Conservation (phyloP, 2,888 invertebrate genomes). For the Stegana nigrithorax region DNA sequence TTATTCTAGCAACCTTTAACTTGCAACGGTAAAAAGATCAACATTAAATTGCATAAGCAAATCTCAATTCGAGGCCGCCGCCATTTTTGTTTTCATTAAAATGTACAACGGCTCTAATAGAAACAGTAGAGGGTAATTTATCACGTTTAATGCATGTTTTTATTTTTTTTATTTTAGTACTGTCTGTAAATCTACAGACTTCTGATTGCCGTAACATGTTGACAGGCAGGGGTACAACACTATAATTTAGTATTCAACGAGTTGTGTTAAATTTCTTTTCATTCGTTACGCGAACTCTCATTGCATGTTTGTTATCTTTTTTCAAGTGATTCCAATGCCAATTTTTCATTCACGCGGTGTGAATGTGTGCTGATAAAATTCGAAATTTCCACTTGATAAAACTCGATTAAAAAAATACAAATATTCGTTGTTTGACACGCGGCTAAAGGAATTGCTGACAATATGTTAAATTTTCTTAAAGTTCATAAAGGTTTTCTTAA, state of each 20-base stretch:
- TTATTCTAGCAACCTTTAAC: too few species aligned
- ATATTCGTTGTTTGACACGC: too few species aligned
- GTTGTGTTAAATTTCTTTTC: conserved; percentile 2
- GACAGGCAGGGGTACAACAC: conserved; percentile 37
- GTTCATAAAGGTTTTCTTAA: too few species aligned
- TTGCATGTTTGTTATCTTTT: conserved; percentile 43
- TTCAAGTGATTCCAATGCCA: conserved; percentile 36
- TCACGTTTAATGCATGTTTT: conserved; percentile 37
- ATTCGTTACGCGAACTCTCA: conserved; percentile 1
- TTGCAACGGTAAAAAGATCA: too few species aligned
- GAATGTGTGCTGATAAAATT: too few species aligned
- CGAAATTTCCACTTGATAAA: too few species aligned
- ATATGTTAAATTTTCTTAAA: too few species aligned
- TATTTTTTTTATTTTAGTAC: conserved; percentile 30
- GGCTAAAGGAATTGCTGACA: too few species aligned
- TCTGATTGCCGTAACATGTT: conserved; percentile 45
- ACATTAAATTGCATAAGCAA: too few species aligned
- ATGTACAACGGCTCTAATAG: conserved; percentile 42
- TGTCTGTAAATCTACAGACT: conserved; percentile 47
- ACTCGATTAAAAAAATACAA: too few species aligned
- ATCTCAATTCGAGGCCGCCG: conserved; percentile 31
- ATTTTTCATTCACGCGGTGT: conserved; percentile 5
- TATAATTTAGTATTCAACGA: conserved; percentile 50
- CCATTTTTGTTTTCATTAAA: conserved; percentile 55
- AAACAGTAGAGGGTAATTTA: conserved; percentile 8